Evolutionary conservation across 2,888 invertebrate species (phyloP).

Genomic region (Ichneumon xanthorius): DNA sequence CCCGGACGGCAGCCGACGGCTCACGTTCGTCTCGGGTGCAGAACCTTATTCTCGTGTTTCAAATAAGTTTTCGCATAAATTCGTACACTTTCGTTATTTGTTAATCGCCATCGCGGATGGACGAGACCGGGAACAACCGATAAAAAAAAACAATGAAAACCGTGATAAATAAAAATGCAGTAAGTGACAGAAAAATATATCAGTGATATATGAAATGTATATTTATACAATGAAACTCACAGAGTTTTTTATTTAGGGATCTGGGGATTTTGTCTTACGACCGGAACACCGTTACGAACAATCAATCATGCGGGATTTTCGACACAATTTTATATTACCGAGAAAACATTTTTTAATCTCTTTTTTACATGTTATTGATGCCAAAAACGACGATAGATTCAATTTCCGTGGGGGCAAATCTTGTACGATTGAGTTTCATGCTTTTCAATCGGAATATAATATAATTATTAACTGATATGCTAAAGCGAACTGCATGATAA

Average conservation of each 20-base stretch:
- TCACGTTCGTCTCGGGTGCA: conserved; percentile 64
- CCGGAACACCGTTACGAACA: neutral
- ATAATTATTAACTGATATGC: neutral
- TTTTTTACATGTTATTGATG: too few species aligned
- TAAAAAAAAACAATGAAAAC: neutral
- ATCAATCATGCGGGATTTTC: neutral
- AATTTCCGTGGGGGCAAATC: neutral
- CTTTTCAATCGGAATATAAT: neutral
- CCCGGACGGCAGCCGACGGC: conserved; percentile 53
- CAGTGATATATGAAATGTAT: too few species aligned
- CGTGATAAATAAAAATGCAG: neutral
- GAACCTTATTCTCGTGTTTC: conserved; percentile 62
- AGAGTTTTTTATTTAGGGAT: neutral
- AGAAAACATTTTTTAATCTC: too few species aligned
- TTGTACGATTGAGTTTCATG: neutral
- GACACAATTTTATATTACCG: neutral
- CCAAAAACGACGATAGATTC: neutral
- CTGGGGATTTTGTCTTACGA: neutral
- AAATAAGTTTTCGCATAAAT: neutral
- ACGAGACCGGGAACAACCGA: neutral
- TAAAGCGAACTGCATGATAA: neutral
- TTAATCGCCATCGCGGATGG: neutral
- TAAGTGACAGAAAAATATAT: neutral
- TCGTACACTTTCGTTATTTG: neutral
- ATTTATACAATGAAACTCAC: neutral